Conservation (phyloP, 92 coral and sea anemone genomes). For the Chrysogorgia sp. region DNA sequence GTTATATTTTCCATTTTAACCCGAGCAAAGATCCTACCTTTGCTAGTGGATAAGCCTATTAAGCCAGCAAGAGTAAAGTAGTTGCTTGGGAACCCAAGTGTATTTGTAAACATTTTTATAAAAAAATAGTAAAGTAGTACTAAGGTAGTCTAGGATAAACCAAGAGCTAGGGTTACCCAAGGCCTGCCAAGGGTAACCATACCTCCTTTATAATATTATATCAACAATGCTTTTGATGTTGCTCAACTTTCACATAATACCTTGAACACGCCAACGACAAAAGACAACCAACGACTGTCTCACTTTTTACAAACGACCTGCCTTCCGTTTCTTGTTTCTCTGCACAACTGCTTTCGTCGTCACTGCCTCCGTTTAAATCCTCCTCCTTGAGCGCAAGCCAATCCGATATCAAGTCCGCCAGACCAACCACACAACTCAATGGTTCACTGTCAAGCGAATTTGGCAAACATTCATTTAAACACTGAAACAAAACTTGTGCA, state of each 20-base stretch:
- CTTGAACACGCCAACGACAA: conserved; percentile 94
- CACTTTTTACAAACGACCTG: conserved; percentile 52
- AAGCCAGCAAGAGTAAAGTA: too few relatives aligned
- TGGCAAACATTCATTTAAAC: conserved; percentile 77
- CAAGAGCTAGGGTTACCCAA: too few relatives aligned
- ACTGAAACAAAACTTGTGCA: conserved; percentile 73
- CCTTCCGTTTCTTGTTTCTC: background rate
- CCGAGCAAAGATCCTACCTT: too few relatives aligned
- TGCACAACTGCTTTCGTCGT: conserved; percentile 7
- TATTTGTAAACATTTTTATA: too few relatives aligned
- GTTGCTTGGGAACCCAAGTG: too few relatives aligned
- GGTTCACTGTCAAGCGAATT: conserved; percentile 84
- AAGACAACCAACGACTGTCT: conserved; percentile 73
- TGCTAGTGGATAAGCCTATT: too few relatives aligned
- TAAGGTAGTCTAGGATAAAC: too few relatives aligned
- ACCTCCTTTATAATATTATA: background rate
- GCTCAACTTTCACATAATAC: conserved; percentile 54
- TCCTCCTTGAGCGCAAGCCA: conserved; percentile 59
- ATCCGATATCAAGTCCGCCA: conserved; percentile 73
- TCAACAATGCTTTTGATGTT: background rate
- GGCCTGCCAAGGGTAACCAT: too few relatives aligned
- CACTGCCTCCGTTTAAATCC: conserved; percentile 37
- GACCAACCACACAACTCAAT: conserved; percentile 68
- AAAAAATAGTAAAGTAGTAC: too few relatives aligned
- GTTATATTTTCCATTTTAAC: too few relatives aligned